Conservation (phyloP, 2,888 invertebrate genomes). For the Lamellibrachia satsuma region DNA sequence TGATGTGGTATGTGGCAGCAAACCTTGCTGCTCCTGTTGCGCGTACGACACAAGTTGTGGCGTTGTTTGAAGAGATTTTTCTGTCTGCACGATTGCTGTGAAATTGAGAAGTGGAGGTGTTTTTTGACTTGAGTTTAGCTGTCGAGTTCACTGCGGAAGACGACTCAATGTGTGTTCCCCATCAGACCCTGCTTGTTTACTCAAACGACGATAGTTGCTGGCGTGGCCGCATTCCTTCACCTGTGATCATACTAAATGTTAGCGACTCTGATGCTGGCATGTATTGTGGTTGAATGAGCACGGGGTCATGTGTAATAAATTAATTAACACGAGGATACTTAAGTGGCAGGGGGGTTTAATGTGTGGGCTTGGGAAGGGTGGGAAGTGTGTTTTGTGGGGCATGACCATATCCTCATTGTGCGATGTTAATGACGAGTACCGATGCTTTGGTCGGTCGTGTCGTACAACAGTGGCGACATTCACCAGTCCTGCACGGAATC, state of each 20-base stretch:
- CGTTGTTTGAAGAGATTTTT: not conserved
- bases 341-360: not conserved
- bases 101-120: not conserved
- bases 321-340: not conserved
- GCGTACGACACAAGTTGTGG: not conserved
- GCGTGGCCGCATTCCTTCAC: not conserved
- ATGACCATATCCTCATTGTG: not conserved
- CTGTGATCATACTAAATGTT: constrained; percentile 10
- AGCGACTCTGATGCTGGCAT: not conserved
- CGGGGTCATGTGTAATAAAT: not conserved
- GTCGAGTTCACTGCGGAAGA: not conserved
- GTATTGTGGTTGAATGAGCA: not conserved
- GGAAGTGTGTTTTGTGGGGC: constrained; percentile 13
- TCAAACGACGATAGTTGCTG: not conserved
- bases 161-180: constrained; percentile 1
- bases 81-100: constrained; percentile 13
- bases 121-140: constrained; percentile 4
- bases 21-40: not conserved
- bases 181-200: not conserved
- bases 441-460: not conserved
- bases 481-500: not conserved
- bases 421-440: not conserved
- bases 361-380: constrained; percentile 17
- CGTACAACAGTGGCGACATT: not conserved
- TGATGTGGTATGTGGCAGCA: not conserved